Base-by-base conservation (phyloP, 1,140 invertebrate genomes). In the Plectrocnemia conspersa region DNA sequence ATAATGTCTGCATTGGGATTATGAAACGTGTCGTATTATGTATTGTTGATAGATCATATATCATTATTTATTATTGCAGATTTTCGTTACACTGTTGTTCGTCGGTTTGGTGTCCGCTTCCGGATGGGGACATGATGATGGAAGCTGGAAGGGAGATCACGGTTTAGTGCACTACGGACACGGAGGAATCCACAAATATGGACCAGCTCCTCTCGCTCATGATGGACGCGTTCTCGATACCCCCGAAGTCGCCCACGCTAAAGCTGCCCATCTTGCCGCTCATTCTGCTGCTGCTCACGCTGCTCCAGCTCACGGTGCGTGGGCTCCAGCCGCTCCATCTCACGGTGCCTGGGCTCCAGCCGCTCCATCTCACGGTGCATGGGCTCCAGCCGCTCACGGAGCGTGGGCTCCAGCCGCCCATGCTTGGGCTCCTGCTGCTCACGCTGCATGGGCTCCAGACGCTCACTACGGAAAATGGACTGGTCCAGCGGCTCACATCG, bases 171-270 rank as follows among this genome's bases (percentile, higher is more conserved):
- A 32, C 41, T 27, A 19, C 15, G 18, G 27, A 16, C 29, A 32
- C 29, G 40, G 2, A 10, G 38, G 38, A 38, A 13, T 16, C 22
- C 10, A 47, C 41, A 47, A 46, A 15, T 65, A 65, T 49, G 56
- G 56, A 42, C 40, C 44, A 1, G 66, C 65, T 15, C 69, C 70
- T 42, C 23, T 59, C n/a, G 58, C 50, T 35, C 21, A 36, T 40
- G 58, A 59, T 41, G 71, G 70, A 2, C 71, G 69, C 56, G 69
- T 73, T 16, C 67, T 70, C 33, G 72, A 73, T 46, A 73, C 72
- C 38, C 71, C 72, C 35, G 72, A 74, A 59, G 72, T 73, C 61
- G 70, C 72, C 3, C 72, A 74, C 54, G 69, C 69, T 32, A 71
- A 70, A 52, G 71, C 71, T 58, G 69, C 69, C 50, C 71, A 74